Evolutionary conservation across 1,140 invertebrate species (phyloP), one percentile per base, ranked within the genome.

Genomic region (Contarinia nasturtii): DNA sequence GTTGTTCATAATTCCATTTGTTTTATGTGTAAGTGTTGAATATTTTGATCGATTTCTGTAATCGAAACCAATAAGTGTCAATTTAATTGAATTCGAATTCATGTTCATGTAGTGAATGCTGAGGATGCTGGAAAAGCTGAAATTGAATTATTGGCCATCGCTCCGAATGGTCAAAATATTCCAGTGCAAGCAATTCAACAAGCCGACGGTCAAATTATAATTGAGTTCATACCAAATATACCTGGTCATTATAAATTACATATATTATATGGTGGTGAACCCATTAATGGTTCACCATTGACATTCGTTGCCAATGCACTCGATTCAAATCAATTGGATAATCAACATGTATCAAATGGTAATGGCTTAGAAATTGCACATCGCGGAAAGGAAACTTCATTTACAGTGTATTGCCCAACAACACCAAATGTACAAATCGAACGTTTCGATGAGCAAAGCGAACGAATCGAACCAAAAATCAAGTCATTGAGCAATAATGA

Each of bases 241-340:
- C 80, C 90, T 19, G 92, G 91, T 51, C 82, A 84, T 54, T 94
- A 95, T 58, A 79, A 87, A 64, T 78, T 96, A 37, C 80, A 80
- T 45, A 76, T 95, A 7, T 82, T 79, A 22, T 93, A 92, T 57
- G 91, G 89, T 52, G 84, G 86, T 33, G 75, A 74, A 2, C 65
- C 71, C 1, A 67, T 77, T 17, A 61, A 69, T 36, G 71, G 71
- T 19, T 77, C 75, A 2, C 76, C 75, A 1, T 55, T 77, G n/a
- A 75, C 67, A 7, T 64, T 77, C n/a, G 73, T 46, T 20, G 60
- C 60, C 2, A 14, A 22, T 34, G 57, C 61, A 0, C 40, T 54
- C 1, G 65, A 61, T 18, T 66, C 66, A n/a, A 59, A 57, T 14
- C 54, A 62, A 1, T 58, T 57, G 14, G 64, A 64, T 51, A 65